A percentile compares a stretch with the other conserved stretches of the same genome.
Evolutionary conservation across 2,797 vertebrate species (phyloP).

Genomic region (Neosilurus mollespiculum): DNA sequence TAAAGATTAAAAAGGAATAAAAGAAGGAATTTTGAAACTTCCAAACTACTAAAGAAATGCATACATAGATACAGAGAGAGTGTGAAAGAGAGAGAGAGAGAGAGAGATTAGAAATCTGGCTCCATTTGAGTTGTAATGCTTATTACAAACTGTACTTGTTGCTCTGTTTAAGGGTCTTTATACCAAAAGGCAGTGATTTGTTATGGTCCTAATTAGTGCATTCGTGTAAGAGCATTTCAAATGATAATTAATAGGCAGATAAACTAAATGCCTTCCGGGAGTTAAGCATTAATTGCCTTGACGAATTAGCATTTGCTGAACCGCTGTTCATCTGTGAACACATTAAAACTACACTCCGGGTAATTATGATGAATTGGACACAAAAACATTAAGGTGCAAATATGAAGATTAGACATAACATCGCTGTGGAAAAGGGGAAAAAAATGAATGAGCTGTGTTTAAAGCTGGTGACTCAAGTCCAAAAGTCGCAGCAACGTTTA

Average conservation of each 20-base stretch:
- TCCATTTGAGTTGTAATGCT: constrained; percentile 64
- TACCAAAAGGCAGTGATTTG: constrained; percentile 56
- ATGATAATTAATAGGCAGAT: constrained; percentile 77
- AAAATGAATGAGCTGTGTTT: background rate
- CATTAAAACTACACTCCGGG: background rate
- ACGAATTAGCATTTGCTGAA: constrained; percentile 72
- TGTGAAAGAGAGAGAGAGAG: background rate
- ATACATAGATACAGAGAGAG: too few species aligned
- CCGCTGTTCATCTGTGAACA: constrained; percentile 15
- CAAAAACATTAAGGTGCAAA: background rate
- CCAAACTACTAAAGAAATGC: background rate
- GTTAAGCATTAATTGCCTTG: constrained; percentile 71
- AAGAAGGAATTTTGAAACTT: background rate
- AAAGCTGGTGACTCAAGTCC: background rate
- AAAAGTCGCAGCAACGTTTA: background rate
- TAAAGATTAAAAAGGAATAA: background rate
- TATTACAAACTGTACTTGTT: constrained; percentile 66
- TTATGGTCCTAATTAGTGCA: constrained; percentile 66
- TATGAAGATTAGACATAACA: background rate
- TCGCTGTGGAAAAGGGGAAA: background rate
- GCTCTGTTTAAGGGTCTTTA: constrained; percentile 42
- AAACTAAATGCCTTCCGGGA: constrained; percentile 75
- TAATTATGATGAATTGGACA: background rate
- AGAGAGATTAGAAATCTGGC: constrained; percentile 39
- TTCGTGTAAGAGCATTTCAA: constrained; percentile 75